Base-by-base conservation (phyloP, 2,113 vertebrate species). In the Scomber scombrus region DNA sequence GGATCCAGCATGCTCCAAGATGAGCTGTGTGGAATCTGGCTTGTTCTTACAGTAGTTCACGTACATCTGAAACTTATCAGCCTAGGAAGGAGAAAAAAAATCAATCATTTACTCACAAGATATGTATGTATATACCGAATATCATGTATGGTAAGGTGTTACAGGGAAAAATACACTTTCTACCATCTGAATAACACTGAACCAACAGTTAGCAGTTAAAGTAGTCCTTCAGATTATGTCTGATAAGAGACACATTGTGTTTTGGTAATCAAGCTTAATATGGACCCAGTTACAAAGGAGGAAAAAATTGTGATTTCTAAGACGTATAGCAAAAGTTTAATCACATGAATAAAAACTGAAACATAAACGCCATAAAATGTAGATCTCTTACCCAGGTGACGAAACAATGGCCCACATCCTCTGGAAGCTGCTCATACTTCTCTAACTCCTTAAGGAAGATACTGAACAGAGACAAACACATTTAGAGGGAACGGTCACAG, bases 41-140 rank as follows among this genome's bases (percentile, higher is more conserved):
- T 99, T 99, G 88, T 99, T 99, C 94, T 98, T 99, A 90, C 98
- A 99, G 80, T 99, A 99, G 75, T 97, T 99, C 83, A 99, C 98
- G 0, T 99, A 99, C 98, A 99, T 99, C 90, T 99, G 98, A 93
- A 99, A 99, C 90, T 99, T 99, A 91, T 99, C 98, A 85, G 98
- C 98, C 98, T 99, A 79, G 31, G 34, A 11, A 65, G 49, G 58
- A 65, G 34, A 89, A 70, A 71, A 9, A 45, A 63, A 12, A 78
- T 5, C 15, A 70, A 64, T 11, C 1, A 9, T 58, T 80, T 26
- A 84, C 4, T 51, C 19, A 75, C 11, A 47, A 26, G 16, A 62
- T 23, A 29, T 31, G 9, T 29, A n/a, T n/a, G n/a, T n/a, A n/a
- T n/a, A n/a, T n/a, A n/a, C 8, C 26, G 26, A 46, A 23, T 0